A percentile compares a stretch with the other conserved stretches of the same genome.
phyloP scores from a whole-genome alignment of 2,888 invertebrate genomes.

The Leptarthrus brevirostris region DNA sequence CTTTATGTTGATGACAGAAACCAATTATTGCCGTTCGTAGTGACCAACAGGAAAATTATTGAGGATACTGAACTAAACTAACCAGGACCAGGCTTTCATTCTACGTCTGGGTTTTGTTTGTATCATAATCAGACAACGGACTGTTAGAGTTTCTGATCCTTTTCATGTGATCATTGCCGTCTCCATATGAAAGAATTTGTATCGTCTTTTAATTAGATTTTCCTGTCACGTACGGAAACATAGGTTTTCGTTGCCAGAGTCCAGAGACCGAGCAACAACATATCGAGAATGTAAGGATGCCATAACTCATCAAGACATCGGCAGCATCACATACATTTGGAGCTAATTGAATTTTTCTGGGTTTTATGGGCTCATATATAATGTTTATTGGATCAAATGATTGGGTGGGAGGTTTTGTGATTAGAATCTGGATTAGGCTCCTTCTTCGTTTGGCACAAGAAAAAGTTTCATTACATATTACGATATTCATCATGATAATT shows the following conservation, averaged over 20 bases:
- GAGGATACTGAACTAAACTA: conserved; percentile 18
- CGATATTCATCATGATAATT: too few species aligned
- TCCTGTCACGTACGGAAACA: conserved; percentile 53
- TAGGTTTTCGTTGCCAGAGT: conserved; percentile 44
- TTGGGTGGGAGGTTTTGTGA: conserved; percentile 9
- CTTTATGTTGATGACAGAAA: conserved; percentile 47
- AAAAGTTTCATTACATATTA: too few species aligned
- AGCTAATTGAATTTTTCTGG: conserved; percentile 44
- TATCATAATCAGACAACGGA: conserved; percentile 4
- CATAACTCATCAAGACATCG: conserved; percentile 31
- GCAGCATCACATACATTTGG: conserved; percentile 22
- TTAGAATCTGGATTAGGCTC: conserved; percentile 22
- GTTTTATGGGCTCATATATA: conserved; percentile 41
- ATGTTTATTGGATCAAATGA: conserved; percentile 36
- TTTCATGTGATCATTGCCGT: conserved; percentile 23
- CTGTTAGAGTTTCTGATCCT: neutral
- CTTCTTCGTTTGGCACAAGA: too few species aligned
- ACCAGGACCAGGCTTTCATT: neutral
- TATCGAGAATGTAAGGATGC: neutral
- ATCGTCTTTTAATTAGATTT: conserved; percentile 56
- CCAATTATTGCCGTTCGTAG: conserved; percentile 37
- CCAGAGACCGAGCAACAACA: neutral
- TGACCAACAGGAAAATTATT: conserved; percentile 45
- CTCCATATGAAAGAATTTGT: conserved; percentile 45
- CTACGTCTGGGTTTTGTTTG: conserved; percentile 9